Conservation (phyloP, 1,140 invertebrate genomes). For the Drosophila lacteicornis region DNA sequence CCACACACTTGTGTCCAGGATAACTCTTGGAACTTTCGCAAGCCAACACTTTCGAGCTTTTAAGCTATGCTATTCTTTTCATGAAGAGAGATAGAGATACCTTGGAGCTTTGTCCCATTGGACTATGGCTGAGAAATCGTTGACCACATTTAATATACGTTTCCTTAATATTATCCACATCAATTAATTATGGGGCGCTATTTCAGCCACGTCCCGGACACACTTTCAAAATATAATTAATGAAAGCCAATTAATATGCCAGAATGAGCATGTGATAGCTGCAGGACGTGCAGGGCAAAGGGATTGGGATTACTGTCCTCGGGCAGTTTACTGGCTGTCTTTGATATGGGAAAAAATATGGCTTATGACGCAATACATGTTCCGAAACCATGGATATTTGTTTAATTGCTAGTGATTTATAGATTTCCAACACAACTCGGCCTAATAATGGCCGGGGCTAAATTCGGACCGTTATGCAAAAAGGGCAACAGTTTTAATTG, state of each 20-base stretch:
- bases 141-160: constrained; percentile 19
- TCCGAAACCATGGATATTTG: neutral
- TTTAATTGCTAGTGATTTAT: constrained; percentile 28
- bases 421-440: constrained; percentile 5
- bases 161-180: constrained; percentile 38
- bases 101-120: constrained; percentile 15
- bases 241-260: constrained; percentile 71
- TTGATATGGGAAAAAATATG: constrained; percentile 13
- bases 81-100: neutral
- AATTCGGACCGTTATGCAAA: constrained; percentile 37
- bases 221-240: constrained; percentile 70
- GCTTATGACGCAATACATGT: constrained; percentile 32
- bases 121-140: constrained; percentile 16
- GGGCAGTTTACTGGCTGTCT: neutral
- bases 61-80: neutral
- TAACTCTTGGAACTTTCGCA: neutral
- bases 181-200: constrained; percentile 67
- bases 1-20: neutral
- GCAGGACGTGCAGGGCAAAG: constrained; percentile 14
- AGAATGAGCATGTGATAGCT: constrained; percentile 36
- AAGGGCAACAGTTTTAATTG: constrained; percentile 48
- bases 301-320: constrained; percentile 30
- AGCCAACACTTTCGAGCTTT: neutral
- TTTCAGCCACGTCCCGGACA: constrained; percentile 48
- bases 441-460: constrained; percentile 26